Evolutionary conservation across 2,797 vertebrate genomes (phyloP), one percentile per base, ranked within the genome.

Genomic region (Periparus ater): DNA sequence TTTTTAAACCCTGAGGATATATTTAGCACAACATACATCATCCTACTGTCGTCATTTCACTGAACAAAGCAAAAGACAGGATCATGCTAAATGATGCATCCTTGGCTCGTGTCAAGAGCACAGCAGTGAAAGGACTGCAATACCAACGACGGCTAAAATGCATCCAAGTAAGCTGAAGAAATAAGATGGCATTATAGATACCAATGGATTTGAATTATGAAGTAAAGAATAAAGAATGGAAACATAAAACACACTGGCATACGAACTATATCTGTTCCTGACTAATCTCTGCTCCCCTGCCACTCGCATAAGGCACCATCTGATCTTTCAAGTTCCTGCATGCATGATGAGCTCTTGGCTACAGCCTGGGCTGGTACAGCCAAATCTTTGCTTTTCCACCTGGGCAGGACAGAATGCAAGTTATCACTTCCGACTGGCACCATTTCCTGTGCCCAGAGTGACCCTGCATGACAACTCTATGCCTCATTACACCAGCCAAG

Each of bases 401-500:
- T 96, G 96, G 94, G 89, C 63, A 96, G 92, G 94, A 95, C 95
- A 97, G 96, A 97, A 97, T 74, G 94, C 67, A 65, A 88, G 94
- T 93, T 94, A 93, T 87, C 93, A 92, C 91, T 96, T 96, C 95
- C 67, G 63, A 96, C 85, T 95, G 96, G 93, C 96, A 91, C 79
- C 6, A 51, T 65, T 71, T 91, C 95, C 92, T 54, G 36, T 11
- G 80, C 91, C 60, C 91, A 94, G 91, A 93, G 93, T 91, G 94
- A 93, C 95, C 88, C 92, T 34, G 71, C 82, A 18, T 71, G 93
- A 90, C 77, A 86, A 76, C 88, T 92, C 26, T 9, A 93, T 65
- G 93, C 88, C 94, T 93, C 91, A 91, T 96, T 96, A 95, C 66
- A 87, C 61, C 91, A 96, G 96, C 96, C 96, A 95, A 96, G 77